These are phyloP conservation scores for Rhynchonycteris naso DNA, from an alignment of 2,797 vertebrate genomes.

Conservation along the genomic window DNA sequence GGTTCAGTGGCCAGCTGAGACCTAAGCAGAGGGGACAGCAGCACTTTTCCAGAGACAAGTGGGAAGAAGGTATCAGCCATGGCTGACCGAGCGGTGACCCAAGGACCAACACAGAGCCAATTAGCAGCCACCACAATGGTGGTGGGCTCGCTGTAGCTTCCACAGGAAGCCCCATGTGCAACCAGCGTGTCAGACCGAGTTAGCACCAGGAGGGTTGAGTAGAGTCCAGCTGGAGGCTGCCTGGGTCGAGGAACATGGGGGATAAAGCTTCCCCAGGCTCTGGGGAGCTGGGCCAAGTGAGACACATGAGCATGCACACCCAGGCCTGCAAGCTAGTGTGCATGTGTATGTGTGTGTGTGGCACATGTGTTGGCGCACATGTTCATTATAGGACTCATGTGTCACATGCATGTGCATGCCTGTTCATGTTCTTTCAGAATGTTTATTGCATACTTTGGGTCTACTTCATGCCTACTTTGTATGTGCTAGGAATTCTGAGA, in stretches of 20 bases:
- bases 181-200: constrained; percentile 85
- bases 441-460: background rate
- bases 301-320: background rate
- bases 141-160: constrained; percentile 85
- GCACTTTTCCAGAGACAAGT: constrained; percentile 93
- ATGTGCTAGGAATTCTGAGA: background rate
- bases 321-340: background rate
- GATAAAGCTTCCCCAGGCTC: background rate
- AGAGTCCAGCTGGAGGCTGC: constrained; percentile 35
- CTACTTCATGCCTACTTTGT: background rate
- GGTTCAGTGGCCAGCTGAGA: constrained; percentile 89
- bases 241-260: background rate
- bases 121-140: constrained; percentile 92
- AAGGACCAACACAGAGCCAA: constrained; percentile 93
- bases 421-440: background rate
- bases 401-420: background rate
- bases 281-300: background rate
- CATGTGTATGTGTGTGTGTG: background rate
- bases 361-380: background rate
- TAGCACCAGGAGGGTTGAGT: constrained; percentile 84
- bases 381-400: background rate
- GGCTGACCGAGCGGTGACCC: constrained; percentile 96
- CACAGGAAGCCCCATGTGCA: constrained; percentile 85
- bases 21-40: constrained; percentile 91
- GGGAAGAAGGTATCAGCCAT: constrained; percentile 93